Base-by-base conservation (phyloP, 2,888 invertebrate genomes). In the Adelognathus sp. region DNA sequence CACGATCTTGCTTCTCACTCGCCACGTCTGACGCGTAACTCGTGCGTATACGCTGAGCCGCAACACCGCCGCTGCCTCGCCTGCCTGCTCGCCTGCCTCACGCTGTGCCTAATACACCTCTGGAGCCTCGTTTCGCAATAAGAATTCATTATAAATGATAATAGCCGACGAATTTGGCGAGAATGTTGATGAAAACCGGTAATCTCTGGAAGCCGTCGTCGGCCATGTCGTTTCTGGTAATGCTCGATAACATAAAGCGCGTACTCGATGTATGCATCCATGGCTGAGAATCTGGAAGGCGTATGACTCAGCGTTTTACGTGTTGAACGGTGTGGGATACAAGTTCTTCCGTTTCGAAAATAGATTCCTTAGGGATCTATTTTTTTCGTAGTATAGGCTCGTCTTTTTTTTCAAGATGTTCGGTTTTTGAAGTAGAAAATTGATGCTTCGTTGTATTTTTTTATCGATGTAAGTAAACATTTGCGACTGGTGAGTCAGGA, bases 121-220 rank as follows among this genome's bases (percentile, higher is more conserved):
- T 6, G 4, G 56, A 14, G 31, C 21, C n/a, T 56, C 69, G 64
- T 75, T 75, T 81, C 79, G 81, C 81, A 82, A 82, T 75, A 27
- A 76, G 79, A 79, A 82, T 82, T 78, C 75, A 80, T 82, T 81
- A 80, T 78, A 81, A 82, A 82, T 82, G 75, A 81, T 81, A 81
- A 82, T 82, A 60, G 70, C 67, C 67, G 73, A 78, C 76, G 52
- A 82, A 82, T 81, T 81, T 80, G 82, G 81, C 79, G 82, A 78
- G 75, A 82, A 77, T 67, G 66, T 71, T 36, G 73, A 80, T 75
- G 71, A 64, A 81, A 81, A 81, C 75, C 73, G 72, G 78, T 78
- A 78, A 78, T 74, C 58, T 70, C 70, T 78, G 74, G 64, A 74
- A 74, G 60, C 64, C 41, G 56, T 61, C 33, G 73, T 39, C 52